phyloP scores from a whole-genome alignment of 2,888 invertebrate genomes.

The Arctia plantaginis region DNA sequence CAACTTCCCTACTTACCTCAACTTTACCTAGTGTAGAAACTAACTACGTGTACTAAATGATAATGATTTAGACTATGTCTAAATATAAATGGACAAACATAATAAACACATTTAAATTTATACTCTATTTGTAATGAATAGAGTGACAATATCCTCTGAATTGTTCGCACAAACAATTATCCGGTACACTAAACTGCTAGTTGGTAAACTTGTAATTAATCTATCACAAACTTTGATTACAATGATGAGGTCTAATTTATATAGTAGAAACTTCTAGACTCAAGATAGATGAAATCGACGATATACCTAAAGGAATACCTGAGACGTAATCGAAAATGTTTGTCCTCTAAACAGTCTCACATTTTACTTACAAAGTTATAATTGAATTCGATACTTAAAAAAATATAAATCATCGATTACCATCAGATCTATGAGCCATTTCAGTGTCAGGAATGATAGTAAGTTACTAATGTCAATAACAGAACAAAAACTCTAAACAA shows the following conservation, averaged over 20 bases:
- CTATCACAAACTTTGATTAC: conserved; percentile 17
- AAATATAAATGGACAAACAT: neutral
- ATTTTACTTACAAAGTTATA: neutral
- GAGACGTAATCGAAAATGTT: neutral
- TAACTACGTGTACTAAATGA: too few relatives aligned
- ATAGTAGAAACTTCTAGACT: neutral
- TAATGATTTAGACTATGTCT: too few relatives aligned
- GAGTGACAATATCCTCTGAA: neutral
- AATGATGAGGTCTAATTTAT: conserved; percentile 10
- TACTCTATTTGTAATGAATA: neutral
- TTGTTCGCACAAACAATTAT: conserved; percentile 6
- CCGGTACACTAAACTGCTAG: conserved; percentile 9
- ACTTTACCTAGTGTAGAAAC: too few relatives aligned
- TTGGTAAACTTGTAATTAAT: conserved; percentile 21
- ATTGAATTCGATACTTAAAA: too few relatives aligned
- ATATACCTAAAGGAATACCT: neutral
- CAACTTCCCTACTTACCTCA: too few relatives aligned
- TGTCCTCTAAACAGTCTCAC: neutral
- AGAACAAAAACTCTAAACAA: too few relatives aligned
- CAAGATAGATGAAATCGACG: neutral
- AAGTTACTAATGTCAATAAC: too few relatives aligned
- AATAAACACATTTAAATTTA: neutral
- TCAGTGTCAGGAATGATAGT: too few relatives aligned
- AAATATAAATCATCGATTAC: too few relatives aligned
- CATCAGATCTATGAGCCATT: too few relatives aligned